phyloP scores from a whole-genome alignment of 2,113 vertebrate species.

The Hoplias malabaricus region DNA sequence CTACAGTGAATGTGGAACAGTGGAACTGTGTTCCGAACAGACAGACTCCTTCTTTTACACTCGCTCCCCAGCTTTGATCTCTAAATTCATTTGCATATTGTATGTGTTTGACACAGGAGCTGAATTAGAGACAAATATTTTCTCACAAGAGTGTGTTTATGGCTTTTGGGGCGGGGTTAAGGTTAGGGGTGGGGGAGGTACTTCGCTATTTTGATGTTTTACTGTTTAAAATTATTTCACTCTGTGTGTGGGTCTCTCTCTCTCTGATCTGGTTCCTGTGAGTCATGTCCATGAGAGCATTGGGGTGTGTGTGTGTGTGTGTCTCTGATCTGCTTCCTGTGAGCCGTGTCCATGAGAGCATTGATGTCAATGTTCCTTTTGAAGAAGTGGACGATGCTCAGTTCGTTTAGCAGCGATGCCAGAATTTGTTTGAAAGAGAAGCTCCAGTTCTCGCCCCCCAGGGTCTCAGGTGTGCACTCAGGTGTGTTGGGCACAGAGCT shows the following conservation, averaged over 20 bases:
- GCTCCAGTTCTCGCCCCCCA: constrained; percentile 83
- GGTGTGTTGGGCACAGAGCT: constrained; percentile 47
- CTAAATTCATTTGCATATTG: background rate
- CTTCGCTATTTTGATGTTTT: constrained; percentile 19
- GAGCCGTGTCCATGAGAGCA: constrained; percentile 73
- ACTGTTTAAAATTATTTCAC: background rate
- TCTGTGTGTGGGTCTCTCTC: no score
- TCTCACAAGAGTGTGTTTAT: constrained; percentile 24
- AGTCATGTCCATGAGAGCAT: background rate
- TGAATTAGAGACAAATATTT: no score
- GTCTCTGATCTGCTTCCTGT: background rate
- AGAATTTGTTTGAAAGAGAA: constrained; percentile 97
- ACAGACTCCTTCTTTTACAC: background rate
- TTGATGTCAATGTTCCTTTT: constrained; percentile 83
- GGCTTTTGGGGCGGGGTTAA: constrained; percentile 33
- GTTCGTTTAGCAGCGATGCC: constrained; percentile 93
- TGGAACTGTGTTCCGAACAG: background rate
- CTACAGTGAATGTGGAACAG: background rate
- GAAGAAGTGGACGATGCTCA: constrained; percentile 87
- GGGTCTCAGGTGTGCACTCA: constrained; percentile 51
- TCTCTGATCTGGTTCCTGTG: background rate
- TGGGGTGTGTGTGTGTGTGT: constrained; percentile 6
- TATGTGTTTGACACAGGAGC: background rate
- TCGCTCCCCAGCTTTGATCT: background rate
- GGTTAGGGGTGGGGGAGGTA: no score